A percentile compares a stretch with the other conserved stretches of the same genome.
Evolutionary conservation across 2,888 invertebrate genomes (phyloP).

Genomic region (Spatulosminthurus flaviceps): DNA sequence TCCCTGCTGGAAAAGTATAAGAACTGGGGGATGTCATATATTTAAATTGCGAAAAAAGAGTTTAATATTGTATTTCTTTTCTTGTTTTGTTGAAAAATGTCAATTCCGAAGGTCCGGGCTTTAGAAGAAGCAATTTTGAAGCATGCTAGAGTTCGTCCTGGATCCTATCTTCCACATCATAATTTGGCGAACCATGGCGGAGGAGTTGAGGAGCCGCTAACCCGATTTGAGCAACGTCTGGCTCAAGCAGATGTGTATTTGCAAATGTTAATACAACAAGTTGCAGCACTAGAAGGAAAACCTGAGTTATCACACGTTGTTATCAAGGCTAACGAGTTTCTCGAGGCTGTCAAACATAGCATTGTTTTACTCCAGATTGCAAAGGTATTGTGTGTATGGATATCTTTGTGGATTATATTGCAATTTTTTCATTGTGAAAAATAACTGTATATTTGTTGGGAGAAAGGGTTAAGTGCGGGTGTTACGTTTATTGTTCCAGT

Average conservation of each 20-base stretch:
- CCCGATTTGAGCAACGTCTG: conserved; percentile 82
- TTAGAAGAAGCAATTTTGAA: conserved; percentile 92
- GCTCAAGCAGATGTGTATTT: conserved; percentile 96
- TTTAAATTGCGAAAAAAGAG: too few species aligned
- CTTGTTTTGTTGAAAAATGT: background rate
- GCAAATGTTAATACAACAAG: conserved; percentile 93
- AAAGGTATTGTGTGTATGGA: too few species aligned
- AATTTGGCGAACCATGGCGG: conserved; percentile 49
- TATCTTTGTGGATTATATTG: too few species aligned
- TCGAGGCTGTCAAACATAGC: conserved; percentile 97
- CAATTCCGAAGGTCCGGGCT: conserved; percentile 74
- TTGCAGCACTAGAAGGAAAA: conserved; percentile 70
- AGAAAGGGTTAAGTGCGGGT: too few species aligned
- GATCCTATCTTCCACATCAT: conserved; percentile 59
- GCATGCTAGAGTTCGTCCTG: conserved; percentile 71
- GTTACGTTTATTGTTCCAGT: too few species aligned
- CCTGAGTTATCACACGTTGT: conserved; percentile 61
- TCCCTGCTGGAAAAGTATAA: too few species aligned
- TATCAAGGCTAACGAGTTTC: conserved; percentile 72
- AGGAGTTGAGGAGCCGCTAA: conserved; percentile 56
- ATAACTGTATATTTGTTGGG: background rate
- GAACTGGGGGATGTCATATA: background rate
- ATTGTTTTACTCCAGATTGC: conserved; percentile 98
- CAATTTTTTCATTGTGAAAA: conserved; percentile 9
- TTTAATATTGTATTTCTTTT: too few species aligned